phyloP scores from a whole-genome alignment of 2,888 invertebrate species.

The Tiliacea aurago region DNA sequence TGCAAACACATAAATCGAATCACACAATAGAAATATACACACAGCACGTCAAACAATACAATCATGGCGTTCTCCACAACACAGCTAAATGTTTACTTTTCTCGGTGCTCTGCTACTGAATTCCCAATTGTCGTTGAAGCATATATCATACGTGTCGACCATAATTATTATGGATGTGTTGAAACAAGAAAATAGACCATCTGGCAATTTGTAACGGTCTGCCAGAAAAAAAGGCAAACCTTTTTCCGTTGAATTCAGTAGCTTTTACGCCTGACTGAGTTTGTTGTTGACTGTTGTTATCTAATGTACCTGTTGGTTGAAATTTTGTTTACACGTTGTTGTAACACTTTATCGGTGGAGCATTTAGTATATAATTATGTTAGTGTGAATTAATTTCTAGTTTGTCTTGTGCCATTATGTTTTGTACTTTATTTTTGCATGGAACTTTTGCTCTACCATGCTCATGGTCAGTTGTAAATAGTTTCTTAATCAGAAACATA shows the following conservation, averaged over 20 bases:
- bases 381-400: conserved; percentile 31
- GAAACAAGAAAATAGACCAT: conserved; percentile 86
- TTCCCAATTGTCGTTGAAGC: conserved; percentile 78
- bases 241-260: conserved; percentile 87
- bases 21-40: conserved; percentile 46
- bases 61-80: conserved; percentile 50
- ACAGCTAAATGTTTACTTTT: conserved; percentile 63
- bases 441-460: background rate
- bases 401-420: background rate
- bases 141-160: conserved; percentile 82
- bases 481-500: background rate
- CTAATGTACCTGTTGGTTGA: conserved; percentile 72
- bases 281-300: conserved; percentile 64
- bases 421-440: background rate
- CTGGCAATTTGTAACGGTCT: conserved; percentile 87
- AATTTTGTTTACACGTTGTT: conserved; percentile 63
- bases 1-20: conserved; percentile 58
- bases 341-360: conserved; percentile 49
- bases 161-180: conserved; percentile 81
- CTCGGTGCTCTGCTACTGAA: conserved; percentile 68
- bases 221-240: conserved; percentile 81
- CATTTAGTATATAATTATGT: conserved; percentile 38
- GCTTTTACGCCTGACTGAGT: conserved; percentile 82
- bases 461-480: background rate
- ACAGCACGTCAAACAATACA: conserved; percentile 43